Evolutionary conservation across 2,797 vertebrate species (phyloP).

Genomic region (Neostethus bicornis): DNA sequence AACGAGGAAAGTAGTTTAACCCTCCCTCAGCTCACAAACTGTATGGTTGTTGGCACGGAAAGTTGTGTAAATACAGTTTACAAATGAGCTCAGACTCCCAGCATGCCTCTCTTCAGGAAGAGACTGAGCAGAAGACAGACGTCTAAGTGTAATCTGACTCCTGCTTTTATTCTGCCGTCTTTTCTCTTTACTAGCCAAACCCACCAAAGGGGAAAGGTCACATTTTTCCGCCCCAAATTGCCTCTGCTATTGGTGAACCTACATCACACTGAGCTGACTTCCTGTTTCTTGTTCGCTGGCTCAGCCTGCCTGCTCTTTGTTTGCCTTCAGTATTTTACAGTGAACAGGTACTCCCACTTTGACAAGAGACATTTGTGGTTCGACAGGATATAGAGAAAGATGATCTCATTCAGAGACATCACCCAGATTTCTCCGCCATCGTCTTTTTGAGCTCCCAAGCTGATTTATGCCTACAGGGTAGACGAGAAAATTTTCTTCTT

Average conservation of each 20-base stretch:
- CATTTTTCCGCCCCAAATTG: constrained; percentile 45
- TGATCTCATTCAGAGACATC: constrained; percentile 51
- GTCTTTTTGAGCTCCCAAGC: constrained; percentile 25
- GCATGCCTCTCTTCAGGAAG: constrained; percentile 23
- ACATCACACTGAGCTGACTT: constrained; percentile 59
- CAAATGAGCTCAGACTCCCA: neutral
- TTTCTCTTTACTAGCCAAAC: constrained; percentile 61
- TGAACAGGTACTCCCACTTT: constrained; percentile 37
- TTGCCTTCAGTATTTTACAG: constrained; percentile 53
- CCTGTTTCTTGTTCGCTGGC: constrained; percentile 71
- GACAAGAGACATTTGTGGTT: constrained; percentile 28
- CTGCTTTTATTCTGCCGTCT: constrained; percentile 73
- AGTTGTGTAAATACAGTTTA: constrained; percentile 1
- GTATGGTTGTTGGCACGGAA: neutral
- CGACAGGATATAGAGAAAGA: constrained; percentile 40
- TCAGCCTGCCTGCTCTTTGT: constrained; percentile 59
- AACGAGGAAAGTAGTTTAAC: neutral
- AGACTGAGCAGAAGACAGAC: constrained; percentile 11
- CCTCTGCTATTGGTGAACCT: constrained; percentile 66
- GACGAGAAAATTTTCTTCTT: constrained; percentile 29
- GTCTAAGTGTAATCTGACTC: constrained; percentile 73
- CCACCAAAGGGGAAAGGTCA: constrained; percentile 59
- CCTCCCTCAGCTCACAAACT: neutral
- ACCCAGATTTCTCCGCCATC: constrained; percentile 29
- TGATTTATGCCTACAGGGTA: constrained; percentile 18